Conservation (phyloP, 2,888 invertebrate genomes). For the Luperina testacea region DNA sequence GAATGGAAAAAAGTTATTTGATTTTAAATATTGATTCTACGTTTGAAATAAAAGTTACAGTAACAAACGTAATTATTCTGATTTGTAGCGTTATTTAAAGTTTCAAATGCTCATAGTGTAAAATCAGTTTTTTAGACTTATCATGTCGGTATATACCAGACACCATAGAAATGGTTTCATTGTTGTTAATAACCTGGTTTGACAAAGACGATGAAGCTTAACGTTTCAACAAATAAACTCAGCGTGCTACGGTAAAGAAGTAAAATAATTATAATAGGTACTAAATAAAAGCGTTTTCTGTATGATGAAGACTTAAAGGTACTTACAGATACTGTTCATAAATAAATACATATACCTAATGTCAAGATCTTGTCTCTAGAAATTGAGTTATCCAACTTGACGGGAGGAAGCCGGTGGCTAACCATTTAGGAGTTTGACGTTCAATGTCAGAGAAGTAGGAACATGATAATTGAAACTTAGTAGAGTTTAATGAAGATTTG, state of each 20-base stretch:
- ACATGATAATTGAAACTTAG: slow-evolving; percentile 57
- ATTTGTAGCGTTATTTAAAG: neutral
- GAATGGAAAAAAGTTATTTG: no score
- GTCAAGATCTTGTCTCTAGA: slow-evolving; percentile 44
- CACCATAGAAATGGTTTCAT: neutral
- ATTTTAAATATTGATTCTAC: no score
- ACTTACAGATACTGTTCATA: slow-evolving; percentile 21
- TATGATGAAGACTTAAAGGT: slow-evolving; percentile 28
- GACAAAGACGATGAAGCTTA: no score
- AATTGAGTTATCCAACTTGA: slow-evolving; percentile 38
- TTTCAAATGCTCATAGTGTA: neutral
- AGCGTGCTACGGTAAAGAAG: neutral
- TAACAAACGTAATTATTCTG: neutral
- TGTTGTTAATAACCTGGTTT: neutral
- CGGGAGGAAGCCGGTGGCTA: slow-evolving; percentile 44
- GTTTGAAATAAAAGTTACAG: no score
- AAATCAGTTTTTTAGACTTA: neutral
- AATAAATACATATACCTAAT: slow-evolving; percentile 26
- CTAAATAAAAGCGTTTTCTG: neutral
- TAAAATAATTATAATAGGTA: slow-evolving; percentile 9
- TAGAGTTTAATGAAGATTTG: slow-evolving; percentile 33
- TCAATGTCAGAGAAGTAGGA: slow-evolving; percentile 44
- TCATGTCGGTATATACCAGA: neutral
- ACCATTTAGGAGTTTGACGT: slow-evolving; percentile 51
- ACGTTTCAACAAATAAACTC: neutral